Evolutionary conservation across 1,140 invertebrate genomes (phyloP), one percentile per base, ranked within the genome.

Genomic region (Anoplophora glabripennis): DNA sequence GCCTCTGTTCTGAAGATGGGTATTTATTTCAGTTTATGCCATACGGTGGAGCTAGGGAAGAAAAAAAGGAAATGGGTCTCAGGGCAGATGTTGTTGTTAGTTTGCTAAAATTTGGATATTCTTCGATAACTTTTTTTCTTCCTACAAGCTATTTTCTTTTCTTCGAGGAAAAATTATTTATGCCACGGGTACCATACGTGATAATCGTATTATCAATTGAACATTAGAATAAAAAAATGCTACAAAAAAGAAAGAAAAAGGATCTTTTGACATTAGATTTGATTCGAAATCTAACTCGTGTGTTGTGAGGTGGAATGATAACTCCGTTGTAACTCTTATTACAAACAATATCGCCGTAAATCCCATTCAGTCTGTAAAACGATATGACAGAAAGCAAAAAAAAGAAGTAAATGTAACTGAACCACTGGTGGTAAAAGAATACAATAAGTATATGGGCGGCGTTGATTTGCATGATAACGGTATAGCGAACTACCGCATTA

Each of bases 391-490:
- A 53, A 66, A 66, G 52, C 44, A 63, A 46, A 58, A 53, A 54
- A 55, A 65, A 53, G 49, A 49, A 18, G 42, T 58, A 17, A 12
- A 34, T 7, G 49, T 59, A 40, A 37, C 57, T 4, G 53, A 65
- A 37, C 59, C 64, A 15, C 21, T 52, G 11, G 41, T 59, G 17
- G 54, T 67, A 21, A 15, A 44, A 11, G 12, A 68, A 21, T 72
- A 72, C 48, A 71, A 72, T 59, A 54, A 64, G 53, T 40, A 61
- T 46, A 70, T 71, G 67, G 64, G 62, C 44, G 53, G 66, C 5
- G 65, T 67, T 15, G 58, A 72, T 55, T 48, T 64, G 21, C 66
- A 65, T 57, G 70, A 68, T 53, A 66, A 64, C 53, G 63, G 47
- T 17, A 49, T 67, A 21, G 59, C 57, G 11, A 65, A 73, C 40